Base-by-base conservation (phyloP, 2,113 vertebrate species). In the Cheilinus undulatus region DNA sequence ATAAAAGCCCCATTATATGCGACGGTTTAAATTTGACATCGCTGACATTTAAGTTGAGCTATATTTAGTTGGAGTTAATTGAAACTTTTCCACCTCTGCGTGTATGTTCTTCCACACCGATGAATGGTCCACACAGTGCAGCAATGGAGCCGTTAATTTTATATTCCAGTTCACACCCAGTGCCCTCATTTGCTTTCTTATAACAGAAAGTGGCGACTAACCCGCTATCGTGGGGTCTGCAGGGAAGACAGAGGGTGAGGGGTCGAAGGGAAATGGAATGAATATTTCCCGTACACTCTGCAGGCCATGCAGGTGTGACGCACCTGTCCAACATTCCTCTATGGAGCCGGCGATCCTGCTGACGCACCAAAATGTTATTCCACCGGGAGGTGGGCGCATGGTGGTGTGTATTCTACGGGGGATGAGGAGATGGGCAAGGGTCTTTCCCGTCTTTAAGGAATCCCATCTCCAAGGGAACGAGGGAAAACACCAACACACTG, bases 251-350 rank as follows among this genome's bases (percentile, higher is more conserved):
- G 30, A 8, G 30, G 1, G 30, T 32, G 30, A 8, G 48, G 45
- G 9, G 2, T 15, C 4, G 8, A 15, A 4, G 22, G 57, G 66
- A 28, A 24, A 49, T 34, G 70, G 76, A 58, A 82, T 30, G 65
- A 85, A 76, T 54, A 73, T 84, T 86, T 75, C 58, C 76, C 34
- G 4, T 78, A 53, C 38, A 61, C 64, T 67, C 73, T 64, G 73
- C 51, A 65, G 69, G 67, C 65, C 63, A 48, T 69, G 42, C 90
- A 92, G 84, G 82, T 92, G 88, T 76, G 83, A 75, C 61, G 24
- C 91, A 94, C 88, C 90, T 93, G 87, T 83, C 80, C 69, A 54
- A 36, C 73, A 87, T 87, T 90, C 78, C 65, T 78, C 28, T 71
- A 20, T 50, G 62, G 78, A 67, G 59, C 40, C 74, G 0, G 3